Evolutionary conservation across 2,113 vertebrate species (phyloP).

Genomic region (Nerophis lumbriciformis): DNA sequence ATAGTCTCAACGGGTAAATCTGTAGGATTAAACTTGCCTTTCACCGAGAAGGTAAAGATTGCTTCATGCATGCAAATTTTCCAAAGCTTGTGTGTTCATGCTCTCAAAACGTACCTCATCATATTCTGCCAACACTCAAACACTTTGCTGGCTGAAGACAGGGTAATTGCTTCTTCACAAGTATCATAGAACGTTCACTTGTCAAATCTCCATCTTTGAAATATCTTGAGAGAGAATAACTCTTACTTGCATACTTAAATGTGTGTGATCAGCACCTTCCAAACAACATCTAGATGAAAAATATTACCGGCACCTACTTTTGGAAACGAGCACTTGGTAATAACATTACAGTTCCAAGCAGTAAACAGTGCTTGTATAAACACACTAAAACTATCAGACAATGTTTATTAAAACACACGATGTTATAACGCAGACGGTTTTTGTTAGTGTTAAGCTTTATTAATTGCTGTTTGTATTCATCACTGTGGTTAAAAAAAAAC

Average conservation of each 20-base stretch:
- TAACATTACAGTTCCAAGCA: no score
- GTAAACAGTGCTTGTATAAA: no score
- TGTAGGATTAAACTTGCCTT: conserved; percentile 34
- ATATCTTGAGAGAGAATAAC: neutral
- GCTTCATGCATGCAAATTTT: conserved; percentile 31
- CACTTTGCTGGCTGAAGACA: neutral
- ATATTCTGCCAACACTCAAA: conserved; percentile 13
- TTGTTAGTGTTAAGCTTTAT: no score
- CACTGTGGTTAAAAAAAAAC: no score
- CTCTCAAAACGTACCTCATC: conserved; percentile 15
- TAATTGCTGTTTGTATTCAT: no score
- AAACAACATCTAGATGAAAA: neutral
- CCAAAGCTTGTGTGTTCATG: neutral
- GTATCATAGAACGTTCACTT: neutral
- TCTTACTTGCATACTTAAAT: neutral
- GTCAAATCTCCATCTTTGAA: neutral
- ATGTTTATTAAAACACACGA: no score
- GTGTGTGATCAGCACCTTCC: neutral
- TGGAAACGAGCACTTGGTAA: no score
- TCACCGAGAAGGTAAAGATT: conserved; percentile 15
- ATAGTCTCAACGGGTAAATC: conserved; percentile 38
- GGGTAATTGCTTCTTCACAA: conserved; percentile 3
- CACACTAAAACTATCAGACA: no score
- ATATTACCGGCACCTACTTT: neutral
- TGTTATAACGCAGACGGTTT: no score